Percentiles rank a stretch among this genome's conserved stretches.
Conservation (phyloP, 1,140 invertebrate species). For the Drosophila navojoa region DNA sequence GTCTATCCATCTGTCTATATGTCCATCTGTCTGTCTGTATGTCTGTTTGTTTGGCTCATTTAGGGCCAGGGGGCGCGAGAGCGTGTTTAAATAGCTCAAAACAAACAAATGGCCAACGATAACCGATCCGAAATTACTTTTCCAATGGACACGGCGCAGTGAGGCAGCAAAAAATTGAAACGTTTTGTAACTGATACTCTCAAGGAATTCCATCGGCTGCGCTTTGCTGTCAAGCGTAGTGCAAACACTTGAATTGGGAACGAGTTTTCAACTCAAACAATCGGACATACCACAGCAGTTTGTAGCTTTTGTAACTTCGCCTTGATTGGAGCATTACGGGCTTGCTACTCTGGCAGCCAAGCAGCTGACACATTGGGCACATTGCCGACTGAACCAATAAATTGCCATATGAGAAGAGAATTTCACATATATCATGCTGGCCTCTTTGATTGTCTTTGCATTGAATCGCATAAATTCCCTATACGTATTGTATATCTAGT, state of each 20-base stretch:
- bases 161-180: constrained; percentile 75
- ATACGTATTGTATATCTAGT: background rate
- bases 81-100: constrained; percentile 72
- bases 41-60: constrained; percentile 38
- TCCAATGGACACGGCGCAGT: constrained; percentile 52
- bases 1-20: background rate
- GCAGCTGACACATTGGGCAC: constrained; percentile 4
- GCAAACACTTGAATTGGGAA: constrained; percentile 53
- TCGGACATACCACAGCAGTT: constrained; percentile 32
- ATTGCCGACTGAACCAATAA: constrained; percentile 15
- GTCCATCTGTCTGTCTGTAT: background rate
- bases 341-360: constrained; percentile 34
- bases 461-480: constrained; percentile 5
- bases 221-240: constrained; percentile 50
- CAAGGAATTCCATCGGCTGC: constrained; percentile 54
- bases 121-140: constrained; percentile 62
- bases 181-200: constrained; percentile 76
- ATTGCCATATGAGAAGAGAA: constrained; percentile 22
- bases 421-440: constrained; percentile 1
- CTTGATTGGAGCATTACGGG: constrained; percentile 40
- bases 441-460: background rate
- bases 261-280: constrained; percentile 31
- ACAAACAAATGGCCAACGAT: constrained; percentile 70
- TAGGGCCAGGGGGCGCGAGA: constrained; percentile 50
- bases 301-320: constrained; percentile 27